Percentiles rank a stretch among this genome's conserved stretches.
phyloP scores from a whole-genome alignment of 2,113 vertebrate species.

The Tursiops truncatus region DNA sequence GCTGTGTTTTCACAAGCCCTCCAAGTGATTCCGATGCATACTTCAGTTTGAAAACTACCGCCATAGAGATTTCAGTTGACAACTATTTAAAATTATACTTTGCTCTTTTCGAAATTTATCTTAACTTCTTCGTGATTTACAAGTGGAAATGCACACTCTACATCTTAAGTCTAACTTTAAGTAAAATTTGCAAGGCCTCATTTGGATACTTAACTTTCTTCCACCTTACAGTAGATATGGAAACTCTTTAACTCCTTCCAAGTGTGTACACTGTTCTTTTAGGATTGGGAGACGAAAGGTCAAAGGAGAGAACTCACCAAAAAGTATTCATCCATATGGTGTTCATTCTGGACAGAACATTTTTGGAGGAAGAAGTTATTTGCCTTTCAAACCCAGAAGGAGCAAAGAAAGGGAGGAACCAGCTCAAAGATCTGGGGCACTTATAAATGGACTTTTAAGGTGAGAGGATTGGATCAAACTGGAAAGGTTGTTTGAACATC shows the following conservation, averaged over 20 bases:
- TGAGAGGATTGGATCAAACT: not conserved
- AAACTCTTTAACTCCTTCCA: not conserved
- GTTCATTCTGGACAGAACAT: not conserved
- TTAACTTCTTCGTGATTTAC: not conserved
- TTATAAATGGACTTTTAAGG: not conserved
- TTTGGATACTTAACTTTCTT: not conserved
- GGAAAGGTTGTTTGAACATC: constrained; percentile 29
- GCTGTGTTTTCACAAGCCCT: not conserved
- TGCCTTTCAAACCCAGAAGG: not conserved
- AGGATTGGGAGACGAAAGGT: not conserved
- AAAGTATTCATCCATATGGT: not conserved
- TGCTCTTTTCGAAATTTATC: not conserved
- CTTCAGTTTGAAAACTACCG: not conserved
- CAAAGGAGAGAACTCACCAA: not conserved
- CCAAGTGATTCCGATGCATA: too few species aligned
- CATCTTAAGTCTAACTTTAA: not conserved
- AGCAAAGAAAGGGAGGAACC: not conserved
- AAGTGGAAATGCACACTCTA: not conserved
- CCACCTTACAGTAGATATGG: not conserved
- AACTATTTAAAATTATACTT: not conserved
- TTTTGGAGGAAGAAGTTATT: not conserved
- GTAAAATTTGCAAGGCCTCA: not conserved
- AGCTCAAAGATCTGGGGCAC: not conserved
- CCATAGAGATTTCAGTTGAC: not conserved
- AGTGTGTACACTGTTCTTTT: not conserved